A percentile compares a stretch with the other conserved stretches of the same genome.
phyloP scores from a whole-genome alignment of 2,797 vertebrate species.

The Synaphobranchus kaupii region DNA sequence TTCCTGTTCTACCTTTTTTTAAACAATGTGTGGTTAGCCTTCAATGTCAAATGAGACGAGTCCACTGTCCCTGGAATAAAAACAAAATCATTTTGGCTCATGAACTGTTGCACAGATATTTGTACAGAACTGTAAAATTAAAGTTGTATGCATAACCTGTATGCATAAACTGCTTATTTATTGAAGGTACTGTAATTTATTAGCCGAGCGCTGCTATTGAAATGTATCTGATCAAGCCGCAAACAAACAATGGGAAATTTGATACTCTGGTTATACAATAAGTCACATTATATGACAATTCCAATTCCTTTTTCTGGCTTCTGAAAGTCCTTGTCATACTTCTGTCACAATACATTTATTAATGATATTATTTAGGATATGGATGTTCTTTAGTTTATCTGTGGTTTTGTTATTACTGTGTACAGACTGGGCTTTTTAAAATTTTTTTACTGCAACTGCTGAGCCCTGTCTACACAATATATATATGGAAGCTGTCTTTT shows the following conservation, averaged over 20 bases:
- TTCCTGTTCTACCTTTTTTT: background rate
- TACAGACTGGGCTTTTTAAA: background rate
- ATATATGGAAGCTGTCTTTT: background rate
- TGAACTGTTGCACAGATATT: constrained; percentile 14
- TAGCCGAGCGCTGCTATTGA: background rate
- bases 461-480: background rate
- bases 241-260: background rate
- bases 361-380: background rate
- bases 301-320: no score
- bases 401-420: background rate
- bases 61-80: constrained; percentile 1
- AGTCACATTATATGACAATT: no score
- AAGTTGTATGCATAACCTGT: background rate
- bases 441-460: background rate
- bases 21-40: background rate
- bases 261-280: no score
- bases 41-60: background rate
- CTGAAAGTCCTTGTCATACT: no score
- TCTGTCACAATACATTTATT: background rate
- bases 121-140: constrained; percentile 27
- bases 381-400: background rate
- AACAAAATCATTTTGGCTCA: background rate
- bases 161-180: background rate
- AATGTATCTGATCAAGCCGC: background rate
- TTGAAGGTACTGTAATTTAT: background rate